Conservation (phyloP, 2,888 invertebrate genomes). For the Apodemia zela region DNA sequence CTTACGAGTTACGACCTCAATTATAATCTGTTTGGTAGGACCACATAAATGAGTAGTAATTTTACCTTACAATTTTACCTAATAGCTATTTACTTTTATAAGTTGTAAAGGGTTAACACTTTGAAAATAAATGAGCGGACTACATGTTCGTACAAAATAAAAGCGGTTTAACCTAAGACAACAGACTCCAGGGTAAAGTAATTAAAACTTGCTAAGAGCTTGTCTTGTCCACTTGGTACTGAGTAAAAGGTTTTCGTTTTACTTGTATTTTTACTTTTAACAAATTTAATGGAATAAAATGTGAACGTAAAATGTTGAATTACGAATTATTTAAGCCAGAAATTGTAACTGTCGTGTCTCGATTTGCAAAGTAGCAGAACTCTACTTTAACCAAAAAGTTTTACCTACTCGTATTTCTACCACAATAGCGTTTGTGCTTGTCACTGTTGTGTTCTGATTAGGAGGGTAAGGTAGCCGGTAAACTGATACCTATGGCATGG, state of each 20-base stretch:
- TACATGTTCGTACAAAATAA: conserved; percentile 21
- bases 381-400: too few species aligned
- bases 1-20: too few species aligned
- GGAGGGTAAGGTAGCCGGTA: too few species aligned
- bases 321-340: too few species aligned
- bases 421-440: too few species aligned
- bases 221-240: conserved; percentile 25
- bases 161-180: conserved; percentile 23
- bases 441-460: too few species aligned
- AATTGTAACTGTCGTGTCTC: too few species aligned
- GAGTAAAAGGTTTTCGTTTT: conserved; percentile 12
- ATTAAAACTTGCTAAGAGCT: conserved; percentile 31
- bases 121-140: conserved; percentile 16
- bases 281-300: conserved; percentile 20
- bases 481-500: too few species aligned
- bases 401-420: too few species aligned
- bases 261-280: conserved; percentile 19
- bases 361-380: neutral
- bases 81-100: neutral
- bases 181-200: conserved; percentile 27
- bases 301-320: neutral
- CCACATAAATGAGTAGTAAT: too few species aligned
- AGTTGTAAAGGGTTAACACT: neutral
- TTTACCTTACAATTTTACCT: too few species aligned
- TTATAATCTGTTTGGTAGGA: too few species aligned